phyloP scores from a whole-genome alignment of 2,888 invertebrate genomes.

The Eledone cirrhosa region DNA sequence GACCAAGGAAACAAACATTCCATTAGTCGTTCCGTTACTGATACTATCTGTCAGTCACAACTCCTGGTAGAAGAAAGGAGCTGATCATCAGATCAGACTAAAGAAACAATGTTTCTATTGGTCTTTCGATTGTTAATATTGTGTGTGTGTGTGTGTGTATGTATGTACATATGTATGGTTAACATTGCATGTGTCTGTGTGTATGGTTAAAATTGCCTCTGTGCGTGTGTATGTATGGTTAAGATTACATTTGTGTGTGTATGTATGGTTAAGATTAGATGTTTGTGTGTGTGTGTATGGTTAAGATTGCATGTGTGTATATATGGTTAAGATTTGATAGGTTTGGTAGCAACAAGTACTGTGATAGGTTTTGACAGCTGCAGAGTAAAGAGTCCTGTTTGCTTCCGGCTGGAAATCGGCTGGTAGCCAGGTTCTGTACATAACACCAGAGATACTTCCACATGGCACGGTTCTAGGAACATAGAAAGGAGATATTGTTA shows the following conservation, averaged over 20 bases:
- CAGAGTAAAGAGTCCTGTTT: constrained; percentile 40
- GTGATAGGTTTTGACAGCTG: constrained; percentile 56
- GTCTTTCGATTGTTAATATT: too few relatives aligned
- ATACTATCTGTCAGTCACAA: too few relatives aligned
- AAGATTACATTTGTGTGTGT: background rate
- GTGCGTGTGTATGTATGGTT: background rate
- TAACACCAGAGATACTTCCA: constrained; percentile 52
- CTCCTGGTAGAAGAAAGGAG: too few relatives aligned
- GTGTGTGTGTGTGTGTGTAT: background rate
- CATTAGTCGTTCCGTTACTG: background rate
- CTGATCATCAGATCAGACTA: too few relatives aligned
- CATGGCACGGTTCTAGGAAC: constrained; percentile 53
- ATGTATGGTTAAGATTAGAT: background rate
- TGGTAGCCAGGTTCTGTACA: constrained; percentile 38
- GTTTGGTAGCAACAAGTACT: constrained; percentile 51
- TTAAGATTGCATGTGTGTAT: background rate
- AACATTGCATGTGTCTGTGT: background rate
- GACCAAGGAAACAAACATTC: too few relatives aligned
- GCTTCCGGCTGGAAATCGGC: constrained; percentile 31
- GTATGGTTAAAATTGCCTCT: background rate
- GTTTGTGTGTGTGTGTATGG: background rate
- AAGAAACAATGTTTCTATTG: too few relatives aligned
- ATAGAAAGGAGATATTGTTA: constrained; percentile 4
- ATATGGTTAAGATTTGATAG: constrained; percentile 42
- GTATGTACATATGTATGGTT: background rate